phyloP scores from a whole-genome alignment of 2,113 vertebrate genomes.

The Scophthalmus maximus region DNA sequence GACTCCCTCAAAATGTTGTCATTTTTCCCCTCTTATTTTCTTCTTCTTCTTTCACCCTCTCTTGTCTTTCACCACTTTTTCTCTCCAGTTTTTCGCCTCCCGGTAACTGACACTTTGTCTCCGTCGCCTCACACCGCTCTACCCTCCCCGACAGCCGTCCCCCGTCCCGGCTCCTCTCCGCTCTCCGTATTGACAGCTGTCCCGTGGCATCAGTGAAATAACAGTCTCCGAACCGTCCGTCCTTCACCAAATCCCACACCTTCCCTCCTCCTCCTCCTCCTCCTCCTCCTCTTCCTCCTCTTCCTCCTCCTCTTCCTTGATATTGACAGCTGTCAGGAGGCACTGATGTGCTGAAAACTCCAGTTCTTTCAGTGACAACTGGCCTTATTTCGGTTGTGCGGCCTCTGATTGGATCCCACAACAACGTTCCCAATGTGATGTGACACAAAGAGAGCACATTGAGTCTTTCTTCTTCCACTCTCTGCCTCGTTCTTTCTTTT shows the following conservation, averaged over 20 bases:
- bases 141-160: constrained; percentile 34
- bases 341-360: constrained; percentile 7
- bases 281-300: constrained; percentile 23
- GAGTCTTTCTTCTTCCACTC: background rate
- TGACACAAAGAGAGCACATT: constrained; percentile 46
- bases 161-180: constrained; percentile 31
- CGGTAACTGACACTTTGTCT: constrained; percentile 49
- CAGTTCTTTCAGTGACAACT: constrained; percentile 37
- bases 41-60: constrained; percentile 31
- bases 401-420: constrained; percentile 50
- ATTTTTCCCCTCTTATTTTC: constrained; percentile 33
- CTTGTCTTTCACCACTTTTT: constrained; percentile 34
- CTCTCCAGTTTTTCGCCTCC: constrained; percentile 27
- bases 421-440: constrained; percentile 24
- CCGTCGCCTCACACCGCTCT: constrained; percentile 31
- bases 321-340: constrained; percentile 68
- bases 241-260: too few species aligned
- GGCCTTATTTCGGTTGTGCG: constrained; percentile 51
- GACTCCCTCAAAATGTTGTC: too few species aligned
- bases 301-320: constrained; percentile 3
- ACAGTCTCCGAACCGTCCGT: constrained; percentile 48
- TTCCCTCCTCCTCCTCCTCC: constrained; percentile 15
- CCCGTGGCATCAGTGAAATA: constrained; percentile 55
- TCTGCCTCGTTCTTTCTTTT: background rate
- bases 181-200: constrained; percentile 68